These are phyloP conservation scores for Listronotus bonariensis DNA, from an alignment of 1,140 invertebrate species.

Conservation along the genomic window DNA sequence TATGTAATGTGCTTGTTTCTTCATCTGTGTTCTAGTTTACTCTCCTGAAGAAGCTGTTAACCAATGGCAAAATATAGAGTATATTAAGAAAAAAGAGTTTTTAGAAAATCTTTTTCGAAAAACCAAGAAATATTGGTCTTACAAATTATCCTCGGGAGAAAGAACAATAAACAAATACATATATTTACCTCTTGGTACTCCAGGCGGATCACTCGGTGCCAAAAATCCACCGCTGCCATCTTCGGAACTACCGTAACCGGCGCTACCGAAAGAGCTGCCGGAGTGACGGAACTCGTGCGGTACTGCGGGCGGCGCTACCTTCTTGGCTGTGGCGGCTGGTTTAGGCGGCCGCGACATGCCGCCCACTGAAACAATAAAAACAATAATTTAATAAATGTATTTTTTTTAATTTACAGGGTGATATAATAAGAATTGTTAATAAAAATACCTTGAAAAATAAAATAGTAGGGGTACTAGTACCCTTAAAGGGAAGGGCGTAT, in stretches of 20 bases:
- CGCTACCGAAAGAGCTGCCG: constrained; percentile 73
- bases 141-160: neutral
- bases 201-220: constrained; percentile 50
- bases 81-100: no score
- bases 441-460: no score
- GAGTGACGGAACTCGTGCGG: constrained; percentile 78
- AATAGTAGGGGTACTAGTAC: no score
- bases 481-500: no score
- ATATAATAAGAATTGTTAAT: no score
- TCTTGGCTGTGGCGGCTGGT: constrained; percentile 76
- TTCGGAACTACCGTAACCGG: constrained; percentile 73
- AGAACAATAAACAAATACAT: neutral
- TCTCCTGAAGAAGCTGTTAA: neutral
- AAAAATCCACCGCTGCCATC: constrained; percentile 50
- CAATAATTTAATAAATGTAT: no score
- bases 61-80: no score
- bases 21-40: neutral
- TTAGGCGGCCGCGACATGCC: constrained; percentile 80
- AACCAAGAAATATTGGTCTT: no score
- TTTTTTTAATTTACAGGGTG: no score
- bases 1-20: no score
- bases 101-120: no score
- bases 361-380: constrained; percentile 53
- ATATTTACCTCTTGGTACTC: constrained; percentile 52
- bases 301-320: constrained; percentile 80